Base-by-base conservation (phyloP, 2,113 vertebrate genomes). In the Chionomys nivalis region DNA sequence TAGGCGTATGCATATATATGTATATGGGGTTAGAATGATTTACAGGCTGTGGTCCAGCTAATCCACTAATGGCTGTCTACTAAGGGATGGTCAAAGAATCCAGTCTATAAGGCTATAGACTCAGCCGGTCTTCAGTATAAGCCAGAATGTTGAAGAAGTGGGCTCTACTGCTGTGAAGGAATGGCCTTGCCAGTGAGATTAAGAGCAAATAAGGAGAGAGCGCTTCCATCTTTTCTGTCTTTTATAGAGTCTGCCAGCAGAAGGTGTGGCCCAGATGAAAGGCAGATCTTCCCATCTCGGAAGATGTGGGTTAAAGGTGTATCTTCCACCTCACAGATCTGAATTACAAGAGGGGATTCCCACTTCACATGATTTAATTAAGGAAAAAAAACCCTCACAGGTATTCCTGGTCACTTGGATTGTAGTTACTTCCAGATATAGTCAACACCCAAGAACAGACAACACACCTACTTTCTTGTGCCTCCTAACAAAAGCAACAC, bases 401-500 rank as follows among this genome's bases (percentile, higher is more conserved):
- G 11, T 82, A 7, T 61, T 24, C 13, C 23, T 24, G 7, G 21
- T 82, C 36, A 16, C 23, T 26, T 82, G 49, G 36, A 82, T 61
- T 82, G 58, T 82, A n/a, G 5, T 82, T 58, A 82, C 14, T 58
- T 82, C 36, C 55, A 26, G 52, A 61, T 39, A 6, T 61, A 14
- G 55, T 82, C 36, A 7, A 26, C 36, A 24, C 58, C 36, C 52
- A 82, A 58, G 52, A 61, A 39, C 7, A 81, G 19, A 11, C 1
- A 0, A 26, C 52, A 61, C 23, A 39, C 6, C 66, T n/a, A 36
- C 19, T 76, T 95, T 83, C n/a, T 90, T 7, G 24, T 92, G 39
- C 44, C 91, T 95, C 11, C 36, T 91, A 81, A 91, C 49, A 93
- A 77, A 89, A 75, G 19, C 89, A 85, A 39, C 49, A 81, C 87